phyloP scores from a whole-genome alignment of 53 echinoderm and acorn worm genomes.

The Paracentrotus lividus region DNA sequence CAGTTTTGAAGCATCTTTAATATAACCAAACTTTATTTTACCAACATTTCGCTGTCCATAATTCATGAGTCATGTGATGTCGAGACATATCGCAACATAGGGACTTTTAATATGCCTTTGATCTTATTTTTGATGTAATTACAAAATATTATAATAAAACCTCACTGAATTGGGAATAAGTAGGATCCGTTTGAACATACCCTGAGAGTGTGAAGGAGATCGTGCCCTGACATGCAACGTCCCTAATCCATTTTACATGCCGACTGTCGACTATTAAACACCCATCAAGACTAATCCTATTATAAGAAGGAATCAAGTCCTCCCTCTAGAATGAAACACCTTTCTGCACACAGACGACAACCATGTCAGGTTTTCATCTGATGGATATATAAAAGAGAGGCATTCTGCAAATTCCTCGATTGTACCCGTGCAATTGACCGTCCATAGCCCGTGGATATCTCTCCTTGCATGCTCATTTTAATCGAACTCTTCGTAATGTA shows the following conservation, averaged over 20 bases:
- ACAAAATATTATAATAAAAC: too few relatives aligned
- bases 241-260: not conserved
- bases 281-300: slow-evolving; percentile 26
- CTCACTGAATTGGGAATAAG: not conserved
- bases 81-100: not conserved
- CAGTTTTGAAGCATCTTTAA: too few relatives aligned
- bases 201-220: not conserved
- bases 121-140: too few relatives aligned
- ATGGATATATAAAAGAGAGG: not conserved
- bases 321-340: not conserved
- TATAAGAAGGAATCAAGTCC: slow-evolving; percentile 10
- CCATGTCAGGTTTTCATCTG: not conserved
- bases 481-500: too few relatives aligned
- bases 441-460: not conserved
- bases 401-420: not conserved
- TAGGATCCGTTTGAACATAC: not conserved
- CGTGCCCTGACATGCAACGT: not conserved
- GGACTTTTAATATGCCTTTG: too few relatives aligned
- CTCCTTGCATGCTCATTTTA: too few relatives aligned
- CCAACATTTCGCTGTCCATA: not conserved
- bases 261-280: slow-evolving; percentile 30
- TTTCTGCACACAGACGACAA: not conserved
- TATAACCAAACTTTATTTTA: not conserved
- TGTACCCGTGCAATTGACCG: not conserved
- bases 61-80: too few relatives aligned